phyloP scores from a whole-genome alignment of 2,797 vertebrate genomes.

The Eidolon dupreanum region DNA sequence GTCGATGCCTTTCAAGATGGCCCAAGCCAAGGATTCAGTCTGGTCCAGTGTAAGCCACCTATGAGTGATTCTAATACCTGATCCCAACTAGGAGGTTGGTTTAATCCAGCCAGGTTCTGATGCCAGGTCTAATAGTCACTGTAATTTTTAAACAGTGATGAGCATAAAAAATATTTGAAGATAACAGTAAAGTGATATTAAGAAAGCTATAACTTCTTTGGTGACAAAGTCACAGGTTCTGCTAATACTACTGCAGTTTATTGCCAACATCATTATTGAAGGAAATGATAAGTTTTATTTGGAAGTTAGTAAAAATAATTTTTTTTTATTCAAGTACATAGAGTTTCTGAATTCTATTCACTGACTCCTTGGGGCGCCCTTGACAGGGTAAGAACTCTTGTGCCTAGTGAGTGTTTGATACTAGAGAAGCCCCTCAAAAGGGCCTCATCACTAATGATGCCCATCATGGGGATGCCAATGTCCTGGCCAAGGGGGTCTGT shows the following conservation, averaged over 20 bases:
- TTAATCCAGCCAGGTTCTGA: neutral
- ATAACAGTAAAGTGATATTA: neutral
- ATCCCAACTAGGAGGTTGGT: neutral
- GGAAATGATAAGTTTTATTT: neutral
- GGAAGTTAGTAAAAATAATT: neutral
- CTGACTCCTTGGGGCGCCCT: neutral
- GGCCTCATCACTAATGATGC: neutral
- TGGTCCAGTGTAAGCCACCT: neutral
- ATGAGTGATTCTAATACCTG: neutral
- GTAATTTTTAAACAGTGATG: neutral
- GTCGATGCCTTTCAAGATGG: neutral
- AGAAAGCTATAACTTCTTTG: neutral
- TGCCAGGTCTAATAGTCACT: neutral
- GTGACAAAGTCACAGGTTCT: neutral
- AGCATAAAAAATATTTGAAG: slow-evolving; percentile 11
- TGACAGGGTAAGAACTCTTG: neutral
- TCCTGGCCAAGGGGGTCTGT: neutral
- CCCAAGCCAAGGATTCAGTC: neutral
- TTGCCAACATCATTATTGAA: neutral
- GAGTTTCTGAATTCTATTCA: slow-evolving; percentile 6
- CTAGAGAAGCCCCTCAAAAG: neutral
- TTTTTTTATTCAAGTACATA: neutral
- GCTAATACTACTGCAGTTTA: neutral
- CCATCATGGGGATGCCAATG: neutral
- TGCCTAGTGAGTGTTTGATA: neutral